phyloP scores from a whole-genome alignment of 2,888 invertebrate genomes.

The Papilio gigon region DNA sequence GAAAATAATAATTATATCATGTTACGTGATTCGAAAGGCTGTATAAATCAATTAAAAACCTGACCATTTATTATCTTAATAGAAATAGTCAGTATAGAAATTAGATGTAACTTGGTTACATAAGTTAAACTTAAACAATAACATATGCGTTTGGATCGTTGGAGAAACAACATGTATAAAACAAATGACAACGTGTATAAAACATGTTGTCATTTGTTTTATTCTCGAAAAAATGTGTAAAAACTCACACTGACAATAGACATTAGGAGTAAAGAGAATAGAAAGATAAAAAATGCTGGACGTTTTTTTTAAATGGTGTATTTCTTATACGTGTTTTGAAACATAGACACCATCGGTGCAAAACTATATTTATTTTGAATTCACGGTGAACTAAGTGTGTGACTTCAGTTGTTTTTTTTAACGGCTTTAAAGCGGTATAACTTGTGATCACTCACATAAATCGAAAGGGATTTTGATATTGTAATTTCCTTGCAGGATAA shows the following conservation, averaged over 20 bases:
- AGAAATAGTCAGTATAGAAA: background rate
- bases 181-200: too few relatives aligned
- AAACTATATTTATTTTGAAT: background rate
- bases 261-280: too few relatives aligned
- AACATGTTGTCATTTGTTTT: too few relatives aligned
- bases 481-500: slow-evolving; percentile 79
- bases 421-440: slow-evolving; percentile 67
- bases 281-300: too few relatives aligned
- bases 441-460: slow-evolving; percentile 78
- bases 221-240: too few relatives aligned
- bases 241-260: too few relatives aligned
- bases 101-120: background rate
- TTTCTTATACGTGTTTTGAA: background rate
- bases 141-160: too few relatives aligned
- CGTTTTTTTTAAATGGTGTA: background rate
- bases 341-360: background rate
- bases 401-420: background rate
- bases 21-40: slow-evolving; percentile 20
- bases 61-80: background rate
- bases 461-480: slow-evolving; percentile 80
- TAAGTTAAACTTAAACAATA: too few relatives aligned
- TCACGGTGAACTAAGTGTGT: background rate
- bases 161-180: too few relatives aligned
- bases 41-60: slow-evolving; percentile 4
- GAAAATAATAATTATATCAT: slow-evolving; percentile 11